Evolutionary conservation across 2,888 invertebrate genomes (phyloP).

Genomic region (Corbicula japonica): DNA sequence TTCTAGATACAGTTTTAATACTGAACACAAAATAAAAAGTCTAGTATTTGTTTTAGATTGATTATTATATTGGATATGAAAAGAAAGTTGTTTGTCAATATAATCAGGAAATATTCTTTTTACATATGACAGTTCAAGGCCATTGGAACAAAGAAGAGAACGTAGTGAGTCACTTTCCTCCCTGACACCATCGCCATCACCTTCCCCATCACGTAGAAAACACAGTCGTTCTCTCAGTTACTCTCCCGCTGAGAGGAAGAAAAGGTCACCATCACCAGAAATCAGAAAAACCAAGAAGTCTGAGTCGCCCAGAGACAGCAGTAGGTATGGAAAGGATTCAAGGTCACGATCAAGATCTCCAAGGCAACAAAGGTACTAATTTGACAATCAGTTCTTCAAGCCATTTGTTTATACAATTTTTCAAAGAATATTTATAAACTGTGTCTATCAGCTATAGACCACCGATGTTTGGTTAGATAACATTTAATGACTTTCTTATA

Average conservation of each 20-base stretch:
- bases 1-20: too few relatives aligned
- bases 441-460: too few relatives aligned
- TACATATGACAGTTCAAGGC: constrained; percentile 50
- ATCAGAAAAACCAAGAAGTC: constrained; percentile 49
- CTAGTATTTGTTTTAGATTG: too few relatives aligned
- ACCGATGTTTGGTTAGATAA: too few relatives aligned
- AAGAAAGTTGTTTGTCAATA: too few relatives aligned
- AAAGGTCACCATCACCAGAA: constrained; percentile 55
- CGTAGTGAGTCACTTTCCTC: constrained; percentile 59
- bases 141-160: constrained; percentile 32
- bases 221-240: constrained; percentile 66
- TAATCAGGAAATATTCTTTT: too few relatives aligned
- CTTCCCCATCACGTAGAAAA: constrained; percentile 50
- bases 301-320: constrained; percentile 41
- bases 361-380: constrained; percentile 11
- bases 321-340: constrained; percentile 55
- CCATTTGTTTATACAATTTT: too few relatives aligned
- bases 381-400: background rate
- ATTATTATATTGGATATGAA: too few relatives aligned
- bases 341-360: constrained; percentile 53
- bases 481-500: too few relatives aligned
- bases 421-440: too few relatives aligned
- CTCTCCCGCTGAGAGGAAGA: constrained; percentile 64
- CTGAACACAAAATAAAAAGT: too few relatives aligned
- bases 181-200: constrained; percentile 55